Evolutionary conservation across 2,888 invertebrate genomes (phyloP), one percentile per base, ranked within the genome.

Genomic region (Hypomecis atomaria): DNA sequence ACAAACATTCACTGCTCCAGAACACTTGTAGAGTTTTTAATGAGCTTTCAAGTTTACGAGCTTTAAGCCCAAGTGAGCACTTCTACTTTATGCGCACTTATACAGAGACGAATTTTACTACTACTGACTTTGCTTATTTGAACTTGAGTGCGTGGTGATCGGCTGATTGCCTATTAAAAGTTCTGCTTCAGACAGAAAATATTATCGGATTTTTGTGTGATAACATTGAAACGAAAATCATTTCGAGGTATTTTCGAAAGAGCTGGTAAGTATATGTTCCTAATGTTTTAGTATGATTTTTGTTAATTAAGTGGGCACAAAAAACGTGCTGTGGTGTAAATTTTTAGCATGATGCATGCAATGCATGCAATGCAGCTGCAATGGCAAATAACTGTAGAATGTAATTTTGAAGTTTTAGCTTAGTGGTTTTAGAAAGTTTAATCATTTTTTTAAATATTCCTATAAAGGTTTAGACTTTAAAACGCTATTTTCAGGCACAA

Each of bases 11-110:
- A 13, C 53, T 50, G 59, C 47, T 58, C 62, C 62, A 60, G 44
- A 70, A 61, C 68, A 67, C 65, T 71, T 69, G 65, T 67, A 65
- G 72, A 71, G 66, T 75, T 75, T 74, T 66, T 74, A 75, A 73
- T 66, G 69, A 76, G 70, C 67, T 63, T 64, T 67, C 40, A 58
- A 59, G 54, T 66, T 56, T 45, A 62, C 56, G 56, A 59, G 60
- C 60, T 61, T 63, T 63, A 54, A 60, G 45, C 53, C 48, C 58
- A 59, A 63, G 65, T 60, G 65, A 57, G 56, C 56, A 63, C 62
- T 69, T 67, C 61, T 50, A 64, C 55, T 56, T 64, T 54, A 66
- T 63, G 44, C 42, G 55, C 47, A 60, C 65, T 56, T 55, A 56
- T 59, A 47, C 59, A 59, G 59, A 42, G 36, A 57, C 9, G 47